These are phyloP conservation scores for Syngnathus typhle DNA, from an alignment of 2,113 vertebrate genomes.

Conservation along the genomic window DNA sequence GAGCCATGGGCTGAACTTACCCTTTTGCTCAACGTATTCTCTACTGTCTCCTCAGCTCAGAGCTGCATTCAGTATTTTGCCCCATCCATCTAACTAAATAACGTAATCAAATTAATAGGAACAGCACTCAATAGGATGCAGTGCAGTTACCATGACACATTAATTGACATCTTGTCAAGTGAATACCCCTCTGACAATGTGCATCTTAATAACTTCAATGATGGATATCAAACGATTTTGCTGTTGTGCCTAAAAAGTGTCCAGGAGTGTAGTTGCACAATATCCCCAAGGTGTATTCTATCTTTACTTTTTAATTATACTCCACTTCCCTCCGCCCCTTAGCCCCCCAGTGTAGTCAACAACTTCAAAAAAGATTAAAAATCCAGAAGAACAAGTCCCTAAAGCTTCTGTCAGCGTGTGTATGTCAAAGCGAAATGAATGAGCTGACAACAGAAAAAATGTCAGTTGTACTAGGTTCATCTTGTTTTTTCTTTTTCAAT, in stretches of 20 bases:
- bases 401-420: conserved; percentile 22
- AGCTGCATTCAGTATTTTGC: not conserved
- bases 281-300: not conserved
- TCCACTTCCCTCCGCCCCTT: too few species aligned
- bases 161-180: not conserved
- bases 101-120: not conserved
- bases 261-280: not conserved
- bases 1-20: too few species aligned
- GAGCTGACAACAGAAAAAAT: conserved; percentile 24
- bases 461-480: too few species aligned
- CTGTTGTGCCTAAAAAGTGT: not conserved
- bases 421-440: conserved; percentile 22
- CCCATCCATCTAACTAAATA: not conserved
- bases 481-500: too few species aligned
- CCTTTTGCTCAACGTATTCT: too few species aligned
- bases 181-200: not conserved
- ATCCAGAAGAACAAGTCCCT: conserved; percentile 6
- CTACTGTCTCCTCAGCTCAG: not conserved
- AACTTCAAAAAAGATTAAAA: conserved; percentile 14
- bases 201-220: not conserved
- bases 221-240: not conserved
- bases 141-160: not conserved
- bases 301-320: conserved; percentile 4
- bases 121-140: not conserved
- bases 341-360: conserved; percentile 6